A percentile compares a stretch with the other conserved stretches of the same genome.
Conservation (phyloP, 1,140 invertebrate genomes). For the Drosophila bipectinata region DNA sequence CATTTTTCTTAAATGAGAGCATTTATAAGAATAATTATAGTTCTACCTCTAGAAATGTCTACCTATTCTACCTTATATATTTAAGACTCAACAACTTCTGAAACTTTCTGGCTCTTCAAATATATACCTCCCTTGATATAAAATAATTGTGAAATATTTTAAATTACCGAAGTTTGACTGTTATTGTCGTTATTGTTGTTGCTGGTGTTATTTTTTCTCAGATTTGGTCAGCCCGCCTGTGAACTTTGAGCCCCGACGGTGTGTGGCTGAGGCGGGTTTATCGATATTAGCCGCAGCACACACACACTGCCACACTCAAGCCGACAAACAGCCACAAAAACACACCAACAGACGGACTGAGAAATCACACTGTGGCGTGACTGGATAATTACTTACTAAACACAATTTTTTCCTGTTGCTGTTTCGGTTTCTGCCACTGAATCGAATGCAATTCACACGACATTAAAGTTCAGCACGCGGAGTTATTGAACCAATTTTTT, state of each 20-base stretch:
- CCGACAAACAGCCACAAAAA: background rate
- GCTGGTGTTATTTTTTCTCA: background rate
- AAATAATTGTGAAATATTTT: background rate
- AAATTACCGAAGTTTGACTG: background rate
- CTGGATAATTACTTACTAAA: constrained; percentile 53
- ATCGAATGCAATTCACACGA: constrained; percentile 51
- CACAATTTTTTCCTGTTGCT: constrained; percentile 51
- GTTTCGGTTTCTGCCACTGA: constrained; percentile 14
- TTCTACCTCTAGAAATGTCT: no score
- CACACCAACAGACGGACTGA: background rate
- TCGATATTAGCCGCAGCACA: constrained; percentile 22
- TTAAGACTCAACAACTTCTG: no score
- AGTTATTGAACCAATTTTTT: constrained; percentile 31
- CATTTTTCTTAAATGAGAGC: no score
- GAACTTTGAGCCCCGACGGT: background rate
- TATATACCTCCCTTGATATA: no score
- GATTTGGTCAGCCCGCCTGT: constrained; percentile 3
- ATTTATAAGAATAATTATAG: no score
- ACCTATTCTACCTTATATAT: no score
- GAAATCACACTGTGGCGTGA: constrained; percentile 31
- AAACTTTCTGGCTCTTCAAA: no score
- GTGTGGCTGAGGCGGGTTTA: constrained; percentile 20
- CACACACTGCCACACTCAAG: constrained; percentile 2
- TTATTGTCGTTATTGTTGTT: background rate
- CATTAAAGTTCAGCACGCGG: constrained; percentile 39